Percentiles rank a stretch among this genome's conserved stretches.
phyloP scores from a whole-genome alignment of 1,140 invertebrate genomes.

The Tenebrio molitor region DNA sequence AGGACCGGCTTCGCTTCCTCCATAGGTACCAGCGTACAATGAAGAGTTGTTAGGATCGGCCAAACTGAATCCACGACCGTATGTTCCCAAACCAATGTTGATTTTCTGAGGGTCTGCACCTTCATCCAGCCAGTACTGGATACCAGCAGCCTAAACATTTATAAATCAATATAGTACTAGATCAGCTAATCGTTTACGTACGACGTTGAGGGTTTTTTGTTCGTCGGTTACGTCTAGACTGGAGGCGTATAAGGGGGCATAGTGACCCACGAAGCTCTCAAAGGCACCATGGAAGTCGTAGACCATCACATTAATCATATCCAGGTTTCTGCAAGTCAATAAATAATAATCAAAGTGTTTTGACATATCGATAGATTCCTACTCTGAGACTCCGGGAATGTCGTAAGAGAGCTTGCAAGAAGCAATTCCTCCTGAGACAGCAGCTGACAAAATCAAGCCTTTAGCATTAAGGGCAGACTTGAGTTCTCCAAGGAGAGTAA shows the following conservation, averaged over 20 bases:
- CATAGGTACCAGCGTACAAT: slow-evolving; percentile 69
- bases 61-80: slow-evolving; percentile 76
- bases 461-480: slow-evolving; percentile 59
- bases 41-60: slow-evolving; percentile 66
- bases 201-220: slow-evolving; percentile 63
- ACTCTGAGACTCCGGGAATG: slow-evolving; percentile 16
- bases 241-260: slow-evolving; percentile 71
- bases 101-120: slow-evolving; percentile 71
- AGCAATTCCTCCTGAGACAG: slow-evolving; percentile 6
- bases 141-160: slow-evolving; percentile 38
- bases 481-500: slow-evolving; percentile 46
- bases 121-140: slow-evolving; percentile 61
- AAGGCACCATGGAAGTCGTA: slow-evolving; percentile 79
- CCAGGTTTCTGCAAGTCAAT: not conserved
- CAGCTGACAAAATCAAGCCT: slow-evolving; percentile 21
- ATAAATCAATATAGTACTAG: not conserved
- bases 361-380: not conserved
- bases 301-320: slow-evolving; percentile 78
- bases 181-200: slow-evolving; percentile 46
- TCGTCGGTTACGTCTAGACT: slow-evolving; percentile 66
- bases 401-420: slow-evolving; percentile 23
- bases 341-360: not conserved
- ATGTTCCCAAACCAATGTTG: slow-evolving; percentile 75
- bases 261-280: slow-evolving; percentile 72
- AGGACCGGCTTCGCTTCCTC: slow-evolving; percentile 73